phyloP scores from a whole-genome alignment of 23 tunicate genomes.

The Diplosoma virens region DNA sequence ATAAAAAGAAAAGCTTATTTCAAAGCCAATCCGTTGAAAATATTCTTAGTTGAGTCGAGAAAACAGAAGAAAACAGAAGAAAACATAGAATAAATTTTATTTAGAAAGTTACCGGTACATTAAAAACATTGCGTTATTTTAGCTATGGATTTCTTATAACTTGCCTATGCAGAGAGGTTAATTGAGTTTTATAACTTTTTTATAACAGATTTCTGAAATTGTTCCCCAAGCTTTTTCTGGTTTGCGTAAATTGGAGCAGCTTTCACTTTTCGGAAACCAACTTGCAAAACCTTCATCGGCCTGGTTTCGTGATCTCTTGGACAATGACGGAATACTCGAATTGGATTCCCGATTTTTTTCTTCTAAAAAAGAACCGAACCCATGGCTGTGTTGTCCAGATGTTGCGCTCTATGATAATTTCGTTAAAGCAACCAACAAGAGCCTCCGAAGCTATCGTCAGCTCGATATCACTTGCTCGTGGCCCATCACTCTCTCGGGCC shows the following conservation, averaged over 20 bases:
- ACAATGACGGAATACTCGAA: conserved; percentile 39
- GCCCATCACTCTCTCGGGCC: conserved; percentile 41
- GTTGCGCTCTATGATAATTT: conserved; percentile 13
- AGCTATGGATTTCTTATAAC: no score
- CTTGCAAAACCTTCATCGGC: conserved; percentile 10
- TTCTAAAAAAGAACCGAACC: conserved; percentile 24
- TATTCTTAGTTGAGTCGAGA: no score
- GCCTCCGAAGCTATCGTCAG: conserved; percentile 30
- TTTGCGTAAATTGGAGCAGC: conserved; percentile 19
- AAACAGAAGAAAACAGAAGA: no score
- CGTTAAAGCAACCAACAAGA: not conserved
- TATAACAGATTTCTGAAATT: conserved; percentile 4
- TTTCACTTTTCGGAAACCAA: conserved; percentile 54
- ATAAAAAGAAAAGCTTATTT: no score
- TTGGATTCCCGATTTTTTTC: conserved; percentile 16
- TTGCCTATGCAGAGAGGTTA: no score
- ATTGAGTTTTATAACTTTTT: not conserved
- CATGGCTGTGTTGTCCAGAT: conserved; percentile 57
- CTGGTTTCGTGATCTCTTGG: conserved; percentile 34
- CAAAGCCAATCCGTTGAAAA: no score
- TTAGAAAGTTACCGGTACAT: no score
- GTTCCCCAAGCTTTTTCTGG: conserved; percentile 36
- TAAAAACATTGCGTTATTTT: no score
- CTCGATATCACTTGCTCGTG: conserved; percentile 41
- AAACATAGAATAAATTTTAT: no score